Percentiles rank a stretch among this genome's conserved stretches.
Evolutionary conservation across 2,888 invertebrate genomes (phyloP).

Genomic region (Xestia ashworthii): DNA sequence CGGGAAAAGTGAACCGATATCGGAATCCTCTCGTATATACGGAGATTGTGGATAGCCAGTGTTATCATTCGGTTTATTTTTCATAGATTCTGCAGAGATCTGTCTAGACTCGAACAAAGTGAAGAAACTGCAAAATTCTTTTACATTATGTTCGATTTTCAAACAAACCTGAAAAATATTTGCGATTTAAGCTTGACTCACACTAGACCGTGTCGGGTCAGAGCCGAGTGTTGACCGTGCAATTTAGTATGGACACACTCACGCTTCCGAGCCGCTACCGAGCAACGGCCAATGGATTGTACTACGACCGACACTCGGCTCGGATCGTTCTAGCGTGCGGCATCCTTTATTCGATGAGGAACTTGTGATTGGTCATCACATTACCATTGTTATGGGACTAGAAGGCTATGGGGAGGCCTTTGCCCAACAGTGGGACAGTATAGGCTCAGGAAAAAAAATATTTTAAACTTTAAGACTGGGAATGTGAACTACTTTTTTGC

Average conservation of each 20-base stretch:
- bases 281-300: too few relatives aligned
- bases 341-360: background rate
- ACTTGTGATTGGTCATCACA: background rate
- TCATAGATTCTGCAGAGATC: slow-evolving; percentile 30
- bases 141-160: background rate
- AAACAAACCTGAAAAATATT: slow-evolving; percentile 12
- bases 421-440: too few relatives aligned
- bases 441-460: too few relatives aligned
- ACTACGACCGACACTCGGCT: too few relatives aligned
- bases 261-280: too few relatives aligned
- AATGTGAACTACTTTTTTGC: background rate
- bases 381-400: background rate
- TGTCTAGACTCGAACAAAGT: slow-evolving; percentile 22
- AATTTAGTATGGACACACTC: too few relatives aligned
- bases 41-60: slow-evolving; percentile 9
- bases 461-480: too few relatives aligned
- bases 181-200: background rate
- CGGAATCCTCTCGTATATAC: slow-evolving; percentile 25
- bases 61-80: slow-evolving; percentile 36
- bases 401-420: too few relatives aligned
- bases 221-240: too few relatives aligned
- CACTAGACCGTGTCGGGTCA: too few relatives aligned
- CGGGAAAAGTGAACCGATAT: slow-evolving; percentile 32
- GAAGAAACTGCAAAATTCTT: background rate
- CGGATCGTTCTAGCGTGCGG: too few relatives aligned